Evolutionary conservation across 2,888 invertebrate genomes (phyloP).

Genomic region (Rhaphigaster nebulosa): DNA sequence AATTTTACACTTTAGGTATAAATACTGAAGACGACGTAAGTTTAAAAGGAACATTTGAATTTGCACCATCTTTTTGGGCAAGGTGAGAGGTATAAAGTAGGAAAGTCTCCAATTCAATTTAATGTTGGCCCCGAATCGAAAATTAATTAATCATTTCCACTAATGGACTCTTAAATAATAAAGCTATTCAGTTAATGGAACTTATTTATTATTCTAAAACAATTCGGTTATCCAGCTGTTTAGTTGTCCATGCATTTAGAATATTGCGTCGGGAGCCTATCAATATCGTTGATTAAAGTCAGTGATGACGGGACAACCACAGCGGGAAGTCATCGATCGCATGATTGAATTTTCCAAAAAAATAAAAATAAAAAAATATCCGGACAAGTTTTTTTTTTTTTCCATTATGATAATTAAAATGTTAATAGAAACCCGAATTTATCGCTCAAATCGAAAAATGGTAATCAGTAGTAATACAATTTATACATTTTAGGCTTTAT

Average conservation of each 20-base stretch:
- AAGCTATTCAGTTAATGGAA: slow-evolving; percentile 21
- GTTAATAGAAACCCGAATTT: neutral
- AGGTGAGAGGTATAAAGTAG: neutral
- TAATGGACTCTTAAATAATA: slow-evolving; percentile 40
- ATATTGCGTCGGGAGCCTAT: slow-evolving; percentile 36
- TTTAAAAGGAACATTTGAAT: neutral
- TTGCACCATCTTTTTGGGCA: neutral
- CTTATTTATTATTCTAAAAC: slow-evolving; percentile 44
- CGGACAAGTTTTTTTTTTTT: neutral
- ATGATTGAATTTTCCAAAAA: slow-evolving; percentile 5
- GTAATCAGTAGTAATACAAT: no score
- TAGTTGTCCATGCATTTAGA: slow-evolving; percentile 16
- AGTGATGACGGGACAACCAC: neutral
- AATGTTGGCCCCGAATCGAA: slow-evolving; percentile 10
- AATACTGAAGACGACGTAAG: neutral
- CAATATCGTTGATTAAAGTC: slow-evolving; percentile 39
- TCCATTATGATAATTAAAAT: slow-evolving; percentile 14
- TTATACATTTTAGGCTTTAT: no score
- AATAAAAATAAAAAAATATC: neutral
- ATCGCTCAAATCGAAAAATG: no score
- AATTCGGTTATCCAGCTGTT: slow-evolving; percentile 26
- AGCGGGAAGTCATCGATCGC: neutral
- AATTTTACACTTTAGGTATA: neutral
- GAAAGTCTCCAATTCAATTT: slow-evolving; percentile 1
- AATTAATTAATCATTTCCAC: slow-evolving; percentile 44